Conservation (phyloP, 2,888 invertebrate species). For the Epinotia brunnichana region DNA sequence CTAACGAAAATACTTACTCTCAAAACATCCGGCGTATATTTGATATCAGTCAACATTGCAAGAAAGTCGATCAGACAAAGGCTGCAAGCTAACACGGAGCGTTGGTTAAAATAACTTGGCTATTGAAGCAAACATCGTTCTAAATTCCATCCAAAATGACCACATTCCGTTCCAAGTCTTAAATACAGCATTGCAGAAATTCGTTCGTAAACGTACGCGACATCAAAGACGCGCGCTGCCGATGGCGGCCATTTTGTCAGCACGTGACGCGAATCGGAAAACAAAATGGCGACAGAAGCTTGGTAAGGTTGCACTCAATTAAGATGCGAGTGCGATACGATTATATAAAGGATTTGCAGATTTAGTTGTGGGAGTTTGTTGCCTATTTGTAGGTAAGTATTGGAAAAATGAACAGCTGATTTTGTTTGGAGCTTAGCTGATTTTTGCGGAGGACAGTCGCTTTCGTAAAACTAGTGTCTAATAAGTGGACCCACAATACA, state of each 20-base stretch:
- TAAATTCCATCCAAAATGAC: background rate
- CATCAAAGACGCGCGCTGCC: background rate
- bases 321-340: conserved; percentile 14
- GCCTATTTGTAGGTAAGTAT: too few relatives aligned
- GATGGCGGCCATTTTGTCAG: conserved; percentile 27
- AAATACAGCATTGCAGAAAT: conserved; percentile 13
- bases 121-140: conserved; percentile 2
- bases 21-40: too few relatives aligned
- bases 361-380: background rate
- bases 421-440: too few relatives aligned
- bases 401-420: too few relatives aligned
- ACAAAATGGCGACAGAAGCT: conserved; percentile 22
- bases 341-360: conserved; percentile 4
- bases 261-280: conserved; percentile 24
- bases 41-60: background rate
- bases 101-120: background rate
- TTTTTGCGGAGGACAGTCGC: too few relatives aligned
- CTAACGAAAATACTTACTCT: too few relatives aligned
- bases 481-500: too few relatives aligned
- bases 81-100: background rate
- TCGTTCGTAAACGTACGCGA: conserved; percentile 16
- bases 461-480: too few relatives aligned
- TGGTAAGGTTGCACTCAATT: conserved; percentile 21
- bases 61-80: background rate
- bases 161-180: conserved; percentile 6